Evolutionary conservation across 2,888 invertebrate species (phyloP).

Genomic region (Acanthosoma haemorrhoidale): DNA sequence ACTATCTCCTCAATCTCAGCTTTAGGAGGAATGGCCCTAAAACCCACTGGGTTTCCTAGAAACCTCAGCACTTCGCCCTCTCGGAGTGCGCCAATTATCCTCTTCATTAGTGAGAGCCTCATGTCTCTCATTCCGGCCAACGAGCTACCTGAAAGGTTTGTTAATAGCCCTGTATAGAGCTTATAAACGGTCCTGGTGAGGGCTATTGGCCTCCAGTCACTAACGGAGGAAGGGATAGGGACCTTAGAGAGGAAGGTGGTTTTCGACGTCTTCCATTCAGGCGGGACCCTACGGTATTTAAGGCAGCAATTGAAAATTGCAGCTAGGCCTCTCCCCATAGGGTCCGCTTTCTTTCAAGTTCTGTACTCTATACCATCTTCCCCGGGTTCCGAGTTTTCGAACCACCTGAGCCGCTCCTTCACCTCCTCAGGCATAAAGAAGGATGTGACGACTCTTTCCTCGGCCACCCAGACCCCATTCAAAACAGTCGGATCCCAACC

Average conservation of each 20-base stretch:
- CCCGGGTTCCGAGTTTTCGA: background rate
- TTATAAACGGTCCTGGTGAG: conserved; percentile 42
- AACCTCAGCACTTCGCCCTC: conserved; percentile 21
- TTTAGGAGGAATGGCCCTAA: background rate
- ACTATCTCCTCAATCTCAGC: background rate
- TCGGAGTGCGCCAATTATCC: background rate
- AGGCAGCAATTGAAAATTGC: background rate
- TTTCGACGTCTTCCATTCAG: conserved; percentile 30
- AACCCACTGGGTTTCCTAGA: conserved; percentile 25
- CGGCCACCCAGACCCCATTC: no score
- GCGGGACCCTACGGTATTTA: conserved; percentile 3
- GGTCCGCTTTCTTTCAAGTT: background rate
- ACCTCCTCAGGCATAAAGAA: no score
- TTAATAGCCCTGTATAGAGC: conserved; percentile 36
- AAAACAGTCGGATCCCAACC: no score
- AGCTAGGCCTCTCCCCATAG: background rate
- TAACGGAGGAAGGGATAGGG: conserved; percentile 37
- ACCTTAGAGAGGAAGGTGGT: conserved; percentile 34
- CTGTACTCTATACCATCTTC: background rate
- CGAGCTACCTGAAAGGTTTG: no score
- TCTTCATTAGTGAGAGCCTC: background rate
- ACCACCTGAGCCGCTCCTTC: background rate
- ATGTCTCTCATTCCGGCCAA: background rate
- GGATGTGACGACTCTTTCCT: no score
- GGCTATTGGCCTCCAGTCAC: conserved; percentile 44